Evolutionary conservation across 1,140 invertebrate species (phyloP), one percentile per base, ranked within the genome.

Genomic region (Drosophila setifemur): DNA sequence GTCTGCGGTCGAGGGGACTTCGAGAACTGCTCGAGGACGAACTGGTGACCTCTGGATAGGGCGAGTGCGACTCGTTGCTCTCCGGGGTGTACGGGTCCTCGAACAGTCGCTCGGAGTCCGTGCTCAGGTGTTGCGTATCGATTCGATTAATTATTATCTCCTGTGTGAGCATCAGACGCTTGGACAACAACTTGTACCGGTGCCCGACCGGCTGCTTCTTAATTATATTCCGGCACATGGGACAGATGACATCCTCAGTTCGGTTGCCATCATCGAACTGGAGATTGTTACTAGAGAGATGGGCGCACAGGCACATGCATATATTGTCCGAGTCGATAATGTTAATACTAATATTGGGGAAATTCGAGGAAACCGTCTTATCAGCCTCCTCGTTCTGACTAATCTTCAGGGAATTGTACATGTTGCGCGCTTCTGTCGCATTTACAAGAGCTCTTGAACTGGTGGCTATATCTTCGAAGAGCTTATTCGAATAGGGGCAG

Each of bases 21-120:
- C 50, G 66, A 45, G 66, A 64, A 49, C 61, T 73, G 37, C 42
- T 85, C 28, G 70, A 83, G 26, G 68, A 61, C 25, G 55, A 66
- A 42, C 61, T 76, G 2, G 49, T 71, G 6, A 73, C 11, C 35
- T 93, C 91, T 14, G 92, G 91, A 66, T 93, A 93, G 6, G 95
- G 94, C 43, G 94, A 94, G 67, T 94, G 94, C 52, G 94, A 95
- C 69, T 95, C 94, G 69, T 93, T 92, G 90, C 94, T 95, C 73
- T 95, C 95, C 9, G 95, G 95, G 0, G 95, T 96, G 67, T 96
- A 96, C 1, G 95, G 95, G 88, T 95, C 94, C 78, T 93, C 89
- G 18, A 91, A 91, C 19, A 57, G 35, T 18, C 61, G 89, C 35
- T 86, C 66, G 35, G 71, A 48, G 33, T 49, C 69, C 7, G 79